Percentiles rank a stretch among this genome's conserved stretches.
These are phyloP conservation scores for Nothobranchius kuhntae DNA, from an alignment of 2,113 vertebrate species.

Conservation along the genomic window DNA sequence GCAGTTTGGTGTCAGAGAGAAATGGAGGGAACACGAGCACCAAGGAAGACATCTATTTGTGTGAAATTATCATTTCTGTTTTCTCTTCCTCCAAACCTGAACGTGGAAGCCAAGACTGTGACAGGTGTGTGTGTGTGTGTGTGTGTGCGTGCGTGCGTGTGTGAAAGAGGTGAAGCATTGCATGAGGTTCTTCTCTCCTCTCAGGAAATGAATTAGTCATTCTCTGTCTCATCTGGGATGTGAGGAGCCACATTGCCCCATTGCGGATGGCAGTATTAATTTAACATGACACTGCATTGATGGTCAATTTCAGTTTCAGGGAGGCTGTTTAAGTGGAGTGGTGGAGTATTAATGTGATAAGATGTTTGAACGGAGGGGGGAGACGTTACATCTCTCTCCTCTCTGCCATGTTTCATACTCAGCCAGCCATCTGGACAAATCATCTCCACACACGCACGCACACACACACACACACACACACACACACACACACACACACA, in stretches of 20 bases:
- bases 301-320: constrained; percentile 86
- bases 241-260: constrained; percentile 73
- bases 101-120: constrained; percentile 17
- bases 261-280: constrained; percentile 81
- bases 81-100: constrained; percentile 8
- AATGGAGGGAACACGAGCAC: neutral
- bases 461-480: constrained; percentile 79
- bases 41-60: constrained; percentile 8
- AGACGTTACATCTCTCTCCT: constrained; percentile 83
- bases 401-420: constrained; percentile 88
- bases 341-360: constrained; percentile 82
- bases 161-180: constrained; percentile 43
- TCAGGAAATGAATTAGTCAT: constrained; percentile 80
- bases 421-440: constrained; percentile 88
- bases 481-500: no score
- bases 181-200: constrained; percentile 59
- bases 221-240: constrained; percentile 73
- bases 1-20: constrained; percentile 3
- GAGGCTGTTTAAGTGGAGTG: constrained; percentile 90
- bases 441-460: constrained; percentile 84
- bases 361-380: constrained; percentile 84
- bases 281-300: constrained; percentile 87
- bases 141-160: constrained; percentile 8
- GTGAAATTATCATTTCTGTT: constrained; percentile 20
- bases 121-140: constrained; percentile 18